phyloP scores from a whole-genome alignment of 1,140 invertebrate genomes.

The Meloidogyne hapla region DNA sequence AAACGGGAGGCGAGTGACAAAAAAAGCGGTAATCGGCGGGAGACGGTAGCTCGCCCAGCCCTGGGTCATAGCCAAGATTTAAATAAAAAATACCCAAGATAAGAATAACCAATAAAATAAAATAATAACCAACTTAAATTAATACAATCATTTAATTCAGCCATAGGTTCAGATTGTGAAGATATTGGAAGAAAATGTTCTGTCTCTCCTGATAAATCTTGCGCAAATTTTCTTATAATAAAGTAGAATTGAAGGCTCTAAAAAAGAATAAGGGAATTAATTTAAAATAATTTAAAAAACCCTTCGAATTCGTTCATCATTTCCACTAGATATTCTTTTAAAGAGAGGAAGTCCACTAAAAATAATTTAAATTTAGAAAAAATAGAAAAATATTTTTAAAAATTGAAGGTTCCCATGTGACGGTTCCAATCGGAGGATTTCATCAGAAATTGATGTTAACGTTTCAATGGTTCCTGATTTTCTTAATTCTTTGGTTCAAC shows the following conservation, averaged over 20 bases:
- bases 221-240: slow-evolving; percentile 79
- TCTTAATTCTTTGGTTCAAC: no score
- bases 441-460: no score
- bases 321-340: slow-evolving; percentile 89
- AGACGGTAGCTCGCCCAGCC: no score
- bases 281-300: slow-evolving; percentile 59
- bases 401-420: not conserved
- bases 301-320: slow-evolving; percentile 86
- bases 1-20: no score
- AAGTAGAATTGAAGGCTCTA: slow-evolving; percentile 90
- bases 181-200: slow-evolving; percentile 88
- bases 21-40: no score
- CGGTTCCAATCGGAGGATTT: no score
- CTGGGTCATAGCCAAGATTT: no score
- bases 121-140: slow-evolving; percentile 80
- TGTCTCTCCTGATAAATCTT: slow-evolving; percentile 77
- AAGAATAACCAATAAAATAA: slow-evolving; percentile 30
- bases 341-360: slow-evolving; percentile 87
- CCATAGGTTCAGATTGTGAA: slow-evolving; percentile 77
- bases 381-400: not conserved
- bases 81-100: no score
- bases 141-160: slow-evolving; percentile 84
- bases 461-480: no score
- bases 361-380: not conserved
- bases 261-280: slow-evolving; percentile 41